Base-by-base conservation (phyloP, 1,140 invertebrate species). In the Drosophila teissieri region DNA sequence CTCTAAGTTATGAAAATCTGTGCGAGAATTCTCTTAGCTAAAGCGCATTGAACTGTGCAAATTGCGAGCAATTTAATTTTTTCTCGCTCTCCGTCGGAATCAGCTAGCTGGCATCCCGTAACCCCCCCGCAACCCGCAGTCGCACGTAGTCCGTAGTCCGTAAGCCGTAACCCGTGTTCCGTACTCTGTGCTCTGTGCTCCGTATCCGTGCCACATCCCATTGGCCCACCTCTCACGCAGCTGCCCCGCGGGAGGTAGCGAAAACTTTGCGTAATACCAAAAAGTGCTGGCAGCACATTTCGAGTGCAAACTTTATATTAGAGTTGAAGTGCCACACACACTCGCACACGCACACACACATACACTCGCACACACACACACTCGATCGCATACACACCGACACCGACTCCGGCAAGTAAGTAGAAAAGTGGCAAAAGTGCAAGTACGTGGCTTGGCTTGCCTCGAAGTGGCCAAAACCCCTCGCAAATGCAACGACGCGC, bases 41-140 rank as follows among this genome's bases (percentile, higher is more conserved):
- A 88, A 89, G 84, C 84, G 84, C 84, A 89, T 89, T 90, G 84
- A 89, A 89, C 84, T 90, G 84, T 89, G 85, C 85, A 90, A 89
- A 89, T 89, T 89, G 84, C 73, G 74, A 89, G 84, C 84, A 89
- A 89, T 89, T 89, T 89, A 89, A 90, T 89, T 89, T 84, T 80
- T 78, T 57, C 39, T 39, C 57, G 51, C 53, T 40, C 54, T 44
- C 52, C 62, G 51, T 53, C 55, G 76, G 46, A 78, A 81, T 74
- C 82, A 83, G 75, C 75, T 72, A 67, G 57, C 64, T 63, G 55
- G 53, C 42, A 45, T 31, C 11, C 37, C 37, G 37, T 39, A 39
- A 39, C 19, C 19, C 19, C 19, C 11, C 37, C 37, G 37, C 0
- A 39, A 14, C 37, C 37, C 37, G 8, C 10, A 31, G 3, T 4